Evolutionary conservation across 2,888 invertebrate species (phyloP).

Genomic region (Heliconius hortense): DNA sequence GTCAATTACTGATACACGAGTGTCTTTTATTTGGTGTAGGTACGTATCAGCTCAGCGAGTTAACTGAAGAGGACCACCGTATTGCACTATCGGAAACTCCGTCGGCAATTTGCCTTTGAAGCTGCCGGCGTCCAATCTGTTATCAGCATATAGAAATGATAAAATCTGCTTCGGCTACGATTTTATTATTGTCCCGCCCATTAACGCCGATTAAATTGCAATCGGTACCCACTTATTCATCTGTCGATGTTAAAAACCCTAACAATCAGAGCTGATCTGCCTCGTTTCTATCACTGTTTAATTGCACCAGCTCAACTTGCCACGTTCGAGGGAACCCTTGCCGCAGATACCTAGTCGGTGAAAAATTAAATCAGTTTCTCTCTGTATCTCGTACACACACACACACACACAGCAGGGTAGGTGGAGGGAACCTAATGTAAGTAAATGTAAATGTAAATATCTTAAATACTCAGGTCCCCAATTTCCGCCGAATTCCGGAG

Average conservation of each 20-base stretch:
- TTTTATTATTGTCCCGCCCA: constrained; percentile 79
- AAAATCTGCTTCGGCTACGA: constrained; percentile 70
- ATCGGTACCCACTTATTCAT: constrained; percentile 80
- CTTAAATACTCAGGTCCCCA: no score
- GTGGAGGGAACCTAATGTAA: no score
- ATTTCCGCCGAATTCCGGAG: no score
- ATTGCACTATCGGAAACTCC: constrained; percentile 57
- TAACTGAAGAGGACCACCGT: constrained; percentile 54
- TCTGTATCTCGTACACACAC: no score
- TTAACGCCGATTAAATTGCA: constrained; percentile 79
- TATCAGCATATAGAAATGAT: constrained; percentile 74
- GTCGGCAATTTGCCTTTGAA: constrained; percentile 79
- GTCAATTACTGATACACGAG: constrained; percentile 38
- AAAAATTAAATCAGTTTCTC: constrained; percentile 22
- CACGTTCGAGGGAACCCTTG: constrained; percentile 35
- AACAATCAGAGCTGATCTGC: constrained; percentile 57
- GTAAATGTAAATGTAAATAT: no score
- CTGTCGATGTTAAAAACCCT: constrained; percentile 56
- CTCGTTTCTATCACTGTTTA: constrained; percentile 66
- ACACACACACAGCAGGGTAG: no score
- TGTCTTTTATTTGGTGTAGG: constrained; percentile 41
- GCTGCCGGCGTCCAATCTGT: constrained; percentile 69
- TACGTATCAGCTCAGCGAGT: constrained; percentile 39
- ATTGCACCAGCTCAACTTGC: constrained; percentile 53
- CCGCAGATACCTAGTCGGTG: constrained; percentile 36